A percentile compares a stretch with the other conserved stretches of the same genome.
Conservation (phyloP, 2,113 vertebrate species). For the Cinclus mexicanus region DNA sequence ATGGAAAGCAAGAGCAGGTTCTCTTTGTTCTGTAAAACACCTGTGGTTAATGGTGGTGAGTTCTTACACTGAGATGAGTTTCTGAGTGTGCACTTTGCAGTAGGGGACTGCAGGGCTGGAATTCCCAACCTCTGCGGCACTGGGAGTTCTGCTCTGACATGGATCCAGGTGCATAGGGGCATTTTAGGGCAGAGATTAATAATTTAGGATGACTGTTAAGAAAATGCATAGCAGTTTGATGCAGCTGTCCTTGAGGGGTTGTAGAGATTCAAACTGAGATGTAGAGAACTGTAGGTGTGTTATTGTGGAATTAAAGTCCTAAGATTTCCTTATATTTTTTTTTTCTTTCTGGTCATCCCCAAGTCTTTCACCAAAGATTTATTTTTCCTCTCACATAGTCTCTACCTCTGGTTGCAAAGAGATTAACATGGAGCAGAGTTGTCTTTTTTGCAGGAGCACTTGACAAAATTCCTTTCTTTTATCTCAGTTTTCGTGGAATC, state of each 20-base stretch:
- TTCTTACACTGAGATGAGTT: background rate
- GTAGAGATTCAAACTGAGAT: background rate
- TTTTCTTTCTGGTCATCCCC: background rate
- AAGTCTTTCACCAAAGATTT: constrained; percentile 29
- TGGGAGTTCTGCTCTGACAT: background rate
- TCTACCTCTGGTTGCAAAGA: constrained; percentile 32
- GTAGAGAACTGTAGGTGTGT: background rate
- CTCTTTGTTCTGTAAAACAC: background rate
- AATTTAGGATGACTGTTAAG: background rate
- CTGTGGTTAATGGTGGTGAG: background rate
- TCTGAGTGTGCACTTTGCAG: constrained; percentile 11
- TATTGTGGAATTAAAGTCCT: background rate
- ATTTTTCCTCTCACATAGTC: background rate
- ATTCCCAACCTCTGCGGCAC: background rate
- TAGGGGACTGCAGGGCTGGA: background rate
- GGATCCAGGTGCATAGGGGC: background rate
- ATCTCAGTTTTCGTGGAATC: background rate
- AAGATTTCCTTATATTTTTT: background rate
- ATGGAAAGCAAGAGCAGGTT: constrained; percentile 41
- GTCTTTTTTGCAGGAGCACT: background rate
- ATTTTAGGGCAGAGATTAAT: background rate
- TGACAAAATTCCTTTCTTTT: background rate
- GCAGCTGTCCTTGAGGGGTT: background rate
- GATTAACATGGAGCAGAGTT: background rate
- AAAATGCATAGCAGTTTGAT: background rate